These are phyloP conservation scores for Promerops cafer DNA, from an alignment of 2,113 vertebrate genomes.

Conservation along the genomic window DNA sequence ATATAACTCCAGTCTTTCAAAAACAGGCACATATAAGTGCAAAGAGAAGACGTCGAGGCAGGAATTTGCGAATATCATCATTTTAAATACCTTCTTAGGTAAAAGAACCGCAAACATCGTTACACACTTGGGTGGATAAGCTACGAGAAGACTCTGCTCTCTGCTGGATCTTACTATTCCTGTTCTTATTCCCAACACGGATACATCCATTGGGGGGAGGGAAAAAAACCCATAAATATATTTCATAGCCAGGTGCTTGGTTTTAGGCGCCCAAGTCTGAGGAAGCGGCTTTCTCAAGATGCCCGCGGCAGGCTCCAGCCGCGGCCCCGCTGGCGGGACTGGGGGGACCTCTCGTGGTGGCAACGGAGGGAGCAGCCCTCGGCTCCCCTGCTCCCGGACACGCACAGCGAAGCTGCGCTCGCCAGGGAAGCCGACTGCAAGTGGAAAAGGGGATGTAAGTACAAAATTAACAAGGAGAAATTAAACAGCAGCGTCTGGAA, in stretches of 20 bases:
- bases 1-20: background rate
- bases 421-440: background rate
- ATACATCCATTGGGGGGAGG: accelerated
- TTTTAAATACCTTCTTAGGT: background rate
- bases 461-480: background rate
- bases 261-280: background rate
- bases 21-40: background rate
- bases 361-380: accelerated
- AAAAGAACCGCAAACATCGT: background rate
- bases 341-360: constrained; percentile 42
- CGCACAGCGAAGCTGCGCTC: accelerated
- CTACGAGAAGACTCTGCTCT: background rate
- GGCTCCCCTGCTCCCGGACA: no score
- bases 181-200: background rate
- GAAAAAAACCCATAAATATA: accelerated
- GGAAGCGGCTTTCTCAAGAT: accelerated
- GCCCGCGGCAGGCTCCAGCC: accelerated
- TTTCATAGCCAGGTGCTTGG: background rate
- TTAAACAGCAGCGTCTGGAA: background rate
- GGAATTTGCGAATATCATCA: background rate
- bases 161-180: background rate
- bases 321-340: background rate
- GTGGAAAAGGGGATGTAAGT: accelerated
- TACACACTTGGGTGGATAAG: background rate
- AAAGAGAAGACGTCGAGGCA: background rate